phyloP scores from a whole-genome alignment of 2,888 invertebrate genomes.

The Pseudococcus longispinus region DNA sequence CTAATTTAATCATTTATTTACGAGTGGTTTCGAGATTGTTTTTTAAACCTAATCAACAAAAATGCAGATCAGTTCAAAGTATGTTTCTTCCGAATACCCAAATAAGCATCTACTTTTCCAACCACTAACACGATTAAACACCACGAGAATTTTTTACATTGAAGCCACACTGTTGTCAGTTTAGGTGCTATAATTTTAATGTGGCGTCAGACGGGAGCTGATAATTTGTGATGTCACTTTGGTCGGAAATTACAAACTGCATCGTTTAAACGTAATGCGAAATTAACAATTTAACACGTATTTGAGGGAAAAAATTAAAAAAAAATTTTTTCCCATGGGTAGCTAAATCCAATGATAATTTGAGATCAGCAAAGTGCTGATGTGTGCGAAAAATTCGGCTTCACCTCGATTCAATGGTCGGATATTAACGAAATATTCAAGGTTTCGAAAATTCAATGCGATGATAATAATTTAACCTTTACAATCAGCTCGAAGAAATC shows the following conservation, averaged over 20 bases:
- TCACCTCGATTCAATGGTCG: neutral
- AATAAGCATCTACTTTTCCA: neutral
- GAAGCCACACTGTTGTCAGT: neutral
- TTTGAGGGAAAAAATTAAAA: neutral
- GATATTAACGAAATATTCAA: neutral
- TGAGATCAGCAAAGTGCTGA: neutral
- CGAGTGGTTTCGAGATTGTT: neutral
- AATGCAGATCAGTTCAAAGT: neutral
- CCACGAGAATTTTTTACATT: neutral
- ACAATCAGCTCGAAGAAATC: too few relatives aligned
- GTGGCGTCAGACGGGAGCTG: neutral
- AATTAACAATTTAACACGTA: neutral
- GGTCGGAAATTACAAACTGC: too few relatives aligned
- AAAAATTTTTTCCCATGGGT: neutral
- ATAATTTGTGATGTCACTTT: neutral
- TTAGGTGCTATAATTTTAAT: neutral
- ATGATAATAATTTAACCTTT: too few relatives aligned
- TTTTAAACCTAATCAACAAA: neutral
- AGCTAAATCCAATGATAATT: neutral
- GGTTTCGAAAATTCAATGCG: neutral
- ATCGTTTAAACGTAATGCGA: neutral
- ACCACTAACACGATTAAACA: neutral
- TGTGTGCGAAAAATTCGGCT: neutral
- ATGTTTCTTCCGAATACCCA: neutral
- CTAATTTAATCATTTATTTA: too few relatives aligned